Base-by-base conservation (phyloP, 2,797 vertebrate genomes). In the Enteromius thamalakanensis region DNA sequence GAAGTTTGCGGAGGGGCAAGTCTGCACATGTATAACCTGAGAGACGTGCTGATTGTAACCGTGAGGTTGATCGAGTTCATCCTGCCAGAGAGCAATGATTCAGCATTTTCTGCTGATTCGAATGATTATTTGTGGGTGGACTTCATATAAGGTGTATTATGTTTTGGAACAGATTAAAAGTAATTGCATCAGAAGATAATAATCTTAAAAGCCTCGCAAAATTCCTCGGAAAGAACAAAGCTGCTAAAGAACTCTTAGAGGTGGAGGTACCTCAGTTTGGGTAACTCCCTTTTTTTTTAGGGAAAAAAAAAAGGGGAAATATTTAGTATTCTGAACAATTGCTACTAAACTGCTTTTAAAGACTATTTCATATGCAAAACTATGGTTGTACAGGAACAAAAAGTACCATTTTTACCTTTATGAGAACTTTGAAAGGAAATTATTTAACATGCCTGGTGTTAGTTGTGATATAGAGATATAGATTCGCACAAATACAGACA, bases 11-110 rank as follows among this genome's bases (percentile, higher is more conserved):
- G 67, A 3, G 47, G 64, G 82, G 76, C 82, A 78, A 37, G 81
- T 60, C 74, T 21, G 19, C 64, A 70, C 81, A 76, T 45, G 81
- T 47, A 51, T 14, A 42, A 69, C 81, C 40, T 69, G 81, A 82
- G 60, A 69, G 47, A 62, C 64, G 21, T 47, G 74, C 53, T 37
- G 75, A 77, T 19, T 67, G 17, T 21, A n/a, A n/a, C 42, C 10
- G 37, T 23, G 2, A 23, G 65, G 67, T 9, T 42, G 15, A n/a
- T 60, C 4, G 11, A 62, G 65, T 70, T 70, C 75, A 34, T 70
- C 5, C 12, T 11, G 19, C 26, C 12, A 47, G 19, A 62, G 4
- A 40, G 15, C 37, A 58, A 51, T 83, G 53, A 71, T 71, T 40
- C 51, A 26, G 75, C 53, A 76, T n/a, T 15, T 82, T 82, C 34